Evolutionary conservation across 2,797 vertebrate species (phyloP).

Genomic region (Pantherophis alleghaniensis): DNA sequence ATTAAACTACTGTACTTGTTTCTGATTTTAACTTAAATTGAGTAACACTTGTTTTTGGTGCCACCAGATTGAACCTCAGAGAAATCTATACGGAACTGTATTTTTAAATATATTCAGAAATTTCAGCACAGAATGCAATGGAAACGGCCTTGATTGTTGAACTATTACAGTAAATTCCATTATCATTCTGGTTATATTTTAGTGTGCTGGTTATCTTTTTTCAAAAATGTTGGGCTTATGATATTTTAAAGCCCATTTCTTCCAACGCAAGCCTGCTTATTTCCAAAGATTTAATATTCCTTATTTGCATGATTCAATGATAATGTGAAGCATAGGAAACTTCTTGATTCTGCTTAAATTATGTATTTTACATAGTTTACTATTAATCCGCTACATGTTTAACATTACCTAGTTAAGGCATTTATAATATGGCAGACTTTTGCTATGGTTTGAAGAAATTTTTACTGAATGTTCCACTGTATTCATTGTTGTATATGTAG

Average conservation of each 20-base stretch:
- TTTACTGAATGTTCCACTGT: not conserved
- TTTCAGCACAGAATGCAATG: not conserved
- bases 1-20: not conserved
- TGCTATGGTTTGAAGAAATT: not conserved
- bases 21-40: not conserved
- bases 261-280: not conserved
- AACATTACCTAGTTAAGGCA: not conserved
- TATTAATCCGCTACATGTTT: not conserved
- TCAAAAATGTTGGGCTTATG: not conserved
- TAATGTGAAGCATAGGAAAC: not conserved
- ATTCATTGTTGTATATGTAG: not conserved
- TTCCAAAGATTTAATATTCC: not conserved
- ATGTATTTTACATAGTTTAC: not conserved
- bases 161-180: not conserved
- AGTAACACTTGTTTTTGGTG: not conserved
- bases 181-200: not conserved
- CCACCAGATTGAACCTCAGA: not conserved
- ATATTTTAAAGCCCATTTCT: not conserved
- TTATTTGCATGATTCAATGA: not conserved
- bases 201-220: not conserved
- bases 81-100: not conserved
- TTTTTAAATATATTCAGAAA: not conserved
- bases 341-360: not conserved
- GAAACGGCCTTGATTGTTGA: not conserved
- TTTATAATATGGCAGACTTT: not conserved